Evolutionary conservation across 1,140 invertebrate genomes (phyloP).

Genomic region (Riptortus pedestris): DNA sequence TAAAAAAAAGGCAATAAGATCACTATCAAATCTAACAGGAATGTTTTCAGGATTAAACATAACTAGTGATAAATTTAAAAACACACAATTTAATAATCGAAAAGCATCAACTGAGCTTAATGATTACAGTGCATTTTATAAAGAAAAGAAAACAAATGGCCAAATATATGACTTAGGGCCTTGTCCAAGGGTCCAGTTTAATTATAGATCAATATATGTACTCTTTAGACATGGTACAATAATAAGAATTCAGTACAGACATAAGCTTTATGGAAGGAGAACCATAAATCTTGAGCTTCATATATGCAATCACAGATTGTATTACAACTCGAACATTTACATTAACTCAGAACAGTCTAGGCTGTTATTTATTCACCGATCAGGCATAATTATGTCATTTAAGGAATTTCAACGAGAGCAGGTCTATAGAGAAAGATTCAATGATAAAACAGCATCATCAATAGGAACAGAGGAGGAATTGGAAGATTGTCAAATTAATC

Average conservation of each 20-base stretch:
- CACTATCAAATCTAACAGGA: too few species aligned
- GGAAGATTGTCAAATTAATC: neutral
- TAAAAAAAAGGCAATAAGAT: too few species aligned
- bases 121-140: too few species aligned
- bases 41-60: too few species aligned
- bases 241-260: neutral
- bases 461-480: neutral
- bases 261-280: neutral
- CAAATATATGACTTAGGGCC: neutral
- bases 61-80: too few species aligned
- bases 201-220: neutral
- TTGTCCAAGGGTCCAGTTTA: neutral
- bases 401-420: neutral
- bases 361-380: neutral
- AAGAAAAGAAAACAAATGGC: too few species aligned
- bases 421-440: neutral
- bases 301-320: neutral
- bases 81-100: too few species aligned
- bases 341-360: neutral
- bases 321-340: neutral
- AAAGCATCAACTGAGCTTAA: too few species aligned
- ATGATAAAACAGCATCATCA: too few species aligned
- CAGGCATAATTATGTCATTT: neutral
- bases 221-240: conserved; percentile 2
- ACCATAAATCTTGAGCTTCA: neutral